Evolutionary conservation across 2,113 vertebrate genomes (phyloP).

Genomic region (Haliaeetus leucogaster): DNA sequence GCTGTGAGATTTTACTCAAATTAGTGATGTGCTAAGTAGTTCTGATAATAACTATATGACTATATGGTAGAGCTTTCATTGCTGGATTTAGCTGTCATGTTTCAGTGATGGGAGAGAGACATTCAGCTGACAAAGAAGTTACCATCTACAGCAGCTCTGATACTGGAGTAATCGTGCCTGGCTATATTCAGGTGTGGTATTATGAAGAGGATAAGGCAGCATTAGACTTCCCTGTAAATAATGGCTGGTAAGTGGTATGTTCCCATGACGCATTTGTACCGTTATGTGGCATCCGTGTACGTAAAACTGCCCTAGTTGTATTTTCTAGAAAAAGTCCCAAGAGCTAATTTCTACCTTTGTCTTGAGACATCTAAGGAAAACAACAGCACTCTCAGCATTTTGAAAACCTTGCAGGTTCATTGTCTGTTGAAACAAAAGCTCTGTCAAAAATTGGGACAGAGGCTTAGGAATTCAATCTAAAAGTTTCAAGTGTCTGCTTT

Average conservation of each 20-base stretch:
- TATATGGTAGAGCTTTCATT: background rate
- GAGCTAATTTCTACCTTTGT: background rate
- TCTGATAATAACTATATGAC: background rate
- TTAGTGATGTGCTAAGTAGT: background rate
- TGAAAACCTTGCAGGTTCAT: background rate
- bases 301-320: background rate
- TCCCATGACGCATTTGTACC: background rate
- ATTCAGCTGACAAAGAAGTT: background rate
- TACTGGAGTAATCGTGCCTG: background rate
- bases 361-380: background rate
- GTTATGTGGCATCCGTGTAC: background rate
- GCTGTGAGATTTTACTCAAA: background rate
- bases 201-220: background rate
- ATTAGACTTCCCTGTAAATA: background rate
- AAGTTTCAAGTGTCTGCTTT: background rate
- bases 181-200: background rate
- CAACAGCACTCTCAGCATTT: background rate
- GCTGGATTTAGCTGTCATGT: background rate
- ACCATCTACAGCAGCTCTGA: background rate
- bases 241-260: background rate
- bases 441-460: background rate
- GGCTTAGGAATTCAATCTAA: background rate
- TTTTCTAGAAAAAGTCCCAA: background rate
- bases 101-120: background rate
- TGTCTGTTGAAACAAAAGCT: background rate